Base-by-base conservation (phyloP, 1,140 invertebrate genomes). In the Prorops nasuta region DNA sequence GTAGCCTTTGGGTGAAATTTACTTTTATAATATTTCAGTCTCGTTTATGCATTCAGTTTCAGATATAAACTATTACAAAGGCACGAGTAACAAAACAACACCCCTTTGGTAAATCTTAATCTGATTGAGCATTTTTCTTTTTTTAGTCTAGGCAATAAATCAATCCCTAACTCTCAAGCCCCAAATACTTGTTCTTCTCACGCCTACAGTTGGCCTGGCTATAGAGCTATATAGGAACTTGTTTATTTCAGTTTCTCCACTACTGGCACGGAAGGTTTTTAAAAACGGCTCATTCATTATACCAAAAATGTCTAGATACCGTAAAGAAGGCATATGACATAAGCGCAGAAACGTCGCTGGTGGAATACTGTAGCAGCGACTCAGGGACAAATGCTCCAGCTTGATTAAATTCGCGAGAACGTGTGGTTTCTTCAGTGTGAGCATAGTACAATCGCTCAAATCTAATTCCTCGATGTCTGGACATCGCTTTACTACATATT, bases 111-210 rank as follows among this genome's bases (percentile, higher is more conserved):
- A n/a, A n/a, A n/a, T n/a, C n/a, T n/a, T n/a, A n/a, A n/a, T n/a
- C n/a, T n/a, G n/a, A n/a, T n/a, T n/a, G n/a, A n/a, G n/a, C n/a
- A n/a, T n/a, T n/a, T n/a, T n/a, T n/a, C n/a, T n/a, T n/a, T n/a
- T n/a, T n/a, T n/a, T n/a, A 39, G 10, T 19, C 3, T 28, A 43
- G 18, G 12, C 16, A 31, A 43, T 43, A 10, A 6, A 31, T 81
- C 63, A 91, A 76, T 94, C 92, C 67, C 91, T 80, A 28, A 92
- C 92, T 53, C 89, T 76, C 4, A 92, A 73, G 2, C 88, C 88
- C 92, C 92, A 96, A 63, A 96, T 89, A 19, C 90, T 93, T 0
- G 91, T 93, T 60, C 91, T 79, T 56, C 87, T 76, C 10, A 87
- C 83, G 1, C 91, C 92, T 9, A 94, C 90, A 1, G 92, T 95